Conservation (phyloP, 2,888 invertebrate species). For the Meta bourneti region DNA sequence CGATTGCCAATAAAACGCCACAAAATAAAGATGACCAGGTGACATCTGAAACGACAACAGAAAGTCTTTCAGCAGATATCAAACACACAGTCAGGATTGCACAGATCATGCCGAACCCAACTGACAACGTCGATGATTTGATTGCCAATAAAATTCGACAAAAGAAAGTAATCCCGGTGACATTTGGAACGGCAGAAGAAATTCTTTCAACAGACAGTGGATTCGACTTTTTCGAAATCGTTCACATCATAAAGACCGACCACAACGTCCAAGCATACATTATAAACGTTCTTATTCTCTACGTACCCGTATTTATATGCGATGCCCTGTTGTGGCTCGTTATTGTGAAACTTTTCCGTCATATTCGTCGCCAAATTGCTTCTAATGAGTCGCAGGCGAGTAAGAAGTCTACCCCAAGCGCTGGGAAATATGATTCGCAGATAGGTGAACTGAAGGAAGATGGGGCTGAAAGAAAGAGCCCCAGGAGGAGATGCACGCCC, state of each 20-base stretch:
- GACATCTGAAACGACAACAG: too few species aligned
- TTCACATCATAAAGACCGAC: conserved; percentile 12
- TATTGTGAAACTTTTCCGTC: conserved; percentile 4
- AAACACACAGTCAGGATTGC: too few species aligned
- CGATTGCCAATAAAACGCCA: too few species aligned
- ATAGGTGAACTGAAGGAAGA: background rate
- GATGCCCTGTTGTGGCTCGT: conserved; percentile 27
- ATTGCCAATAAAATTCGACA: too few species aligned
- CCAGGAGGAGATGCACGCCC: background rate
- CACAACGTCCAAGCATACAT: conserved; percentile 9
- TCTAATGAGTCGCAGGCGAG: background rate
- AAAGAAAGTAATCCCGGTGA: background rate
- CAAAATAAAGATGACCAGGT: too few species aligned
- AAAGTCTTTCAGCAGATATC: too few species aligned
- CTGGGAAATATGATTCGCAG: background rate
- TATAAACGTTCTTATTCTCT: conserved; percentile 12
- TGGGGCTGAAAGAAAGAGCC: background rate
- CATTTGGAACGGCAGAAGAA: background rate
- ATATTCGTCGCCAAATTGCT: conserved; percentile 33
- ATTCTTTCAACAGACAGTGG: background rate
- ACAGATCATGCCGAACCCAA: too few species aligned
- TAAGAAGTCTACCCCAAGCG: background rate
- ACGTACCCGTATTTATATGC: conserved; percentile 29
- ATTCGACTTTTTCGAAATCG: background rate
- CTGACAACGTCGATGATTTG: too few species aligned